Conservation (phyloP, 2,888 invertebrate species). For the Thereva unica region DNA sequence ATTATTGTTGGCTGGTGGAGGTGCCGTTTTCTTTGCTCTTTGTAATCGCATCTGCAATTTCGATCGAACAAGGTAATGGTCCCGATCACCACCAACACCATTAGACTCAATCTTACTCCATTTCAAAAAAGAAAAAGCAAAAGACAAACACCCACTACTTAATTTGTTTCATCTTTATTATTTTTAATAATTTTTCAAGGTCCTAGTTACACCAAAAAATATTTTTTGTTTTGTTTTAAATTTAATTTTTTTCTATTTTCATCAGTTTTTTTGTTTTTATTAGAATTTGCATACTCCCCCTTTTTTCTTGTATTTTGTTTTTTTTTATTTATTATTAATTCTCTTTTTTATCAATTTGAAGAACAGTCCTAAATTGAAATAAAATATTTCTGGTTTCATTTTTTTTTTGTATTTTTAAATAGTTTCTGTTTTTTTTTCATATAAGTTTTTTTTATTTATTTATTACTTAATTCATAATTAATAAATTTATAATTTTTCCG, state of each 20-base stretch:
- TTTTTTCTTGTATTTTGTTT: conserved; percentile 8
- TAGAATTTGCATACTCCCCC: conserved; percentile 16
- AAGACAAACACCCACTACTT: background rate
- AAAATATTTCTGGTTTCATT: conserved; percentile 31
- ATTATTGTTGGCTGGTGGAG: too few relatives aligned
- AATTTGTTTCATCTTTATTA: conserved; percentile 37
- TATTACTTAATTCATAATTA: too few relatives aligned
- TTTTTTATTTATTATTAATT: conserved; percentile 19
- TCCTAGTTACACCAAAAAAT: conserved; percentile 41
- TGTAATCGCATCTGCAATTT: too few relatives aligned
- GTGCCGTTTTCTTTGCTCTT: too few relatives aligned
- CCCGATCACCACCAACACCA: too few relatives aligned
- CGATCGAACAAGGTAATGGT: too few relatives aligned
- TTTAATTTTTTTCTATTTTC: too few relatives aligned
- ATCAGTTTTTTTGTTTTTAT: conserved; percentile 11
- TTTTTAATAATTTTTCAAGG: conserved; percentile 38
- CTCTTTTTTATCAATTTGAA: conserved; percentile 19
- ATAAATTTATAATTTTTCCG: too few relatives aligned
- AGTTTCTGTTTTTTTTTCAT: conserved; percentile 14
- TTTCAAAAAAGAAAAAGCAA: too few relatives aligned
- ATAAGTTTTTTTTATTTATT: too few relatives aligned
- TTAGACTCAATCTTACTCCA: too few relatives aligned
- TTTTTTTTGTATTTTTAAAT: conserved; percentile 23
- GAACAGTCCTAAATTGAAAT: conserved; percentile 35
- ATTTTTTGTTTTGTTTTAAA: conserved; percentile 29